Base-by-base conservation (phyloP, 2,797 vertebrate species). In the Momotus momota region DNA sequence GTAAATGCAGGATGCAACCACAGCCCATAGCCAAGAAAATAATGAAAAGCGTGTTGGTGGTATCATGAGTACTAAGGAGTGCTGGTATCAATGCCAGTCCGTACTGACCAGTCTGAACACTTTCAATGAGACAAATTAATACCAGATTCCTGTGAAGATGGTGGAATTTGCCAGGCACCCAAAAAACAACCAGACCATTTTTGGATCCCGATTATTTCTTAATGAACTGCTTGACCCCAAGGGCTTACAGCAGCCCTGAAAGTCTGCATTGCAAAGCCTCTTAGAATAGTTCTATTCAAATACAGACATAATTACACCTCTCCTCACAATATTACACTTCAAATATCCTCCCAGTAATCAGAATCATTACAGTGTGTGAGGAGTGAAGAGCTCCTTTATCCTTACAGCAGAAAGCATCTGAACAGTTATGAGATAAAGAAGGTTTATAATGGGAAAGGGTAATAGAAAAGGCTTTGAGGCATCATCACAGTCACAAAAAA, bases 331-430 rank as follows among this genome's bases (percentile, higher is more conserved):
- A 83, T 91, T 85, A 83, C 74, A 88, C 94, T 93, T 88, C 84
- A 90, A 48, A 96, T 94, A 74, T 70, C 81, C 80, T 96, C 77
- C 74, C 80, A 80, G 84, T 90, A 95, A 96, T 94, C 89, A 95
- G 92, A 94, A 96, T 90, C 82, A 13, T 73, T 83, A 85, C 92
- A 93, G 78, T 86, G 70, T 95, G 82, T 91, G 89, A 91, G 77
- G 67, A 96, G 52, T 96, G 95, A 96, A 97, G 93, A 95, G 94
- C 84, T 94, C 86, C 94, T 97, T 96, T 96, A 96, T 96, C 75
- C 91, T 90, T 86, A 16, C 67, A 92, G 74, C 80, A 87, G 91
- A 93, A 96, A 96, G 70, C 77, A 83, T 75, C 86, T 69, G 86
- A 90, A 86, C 90, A 82, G 65, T 81, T 79, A 57, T 0, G 21